phyloP scores from a whole-genome alignment of 2,888 invertebrate genomes.

The Allophyes oxyacanthae region DNA sequence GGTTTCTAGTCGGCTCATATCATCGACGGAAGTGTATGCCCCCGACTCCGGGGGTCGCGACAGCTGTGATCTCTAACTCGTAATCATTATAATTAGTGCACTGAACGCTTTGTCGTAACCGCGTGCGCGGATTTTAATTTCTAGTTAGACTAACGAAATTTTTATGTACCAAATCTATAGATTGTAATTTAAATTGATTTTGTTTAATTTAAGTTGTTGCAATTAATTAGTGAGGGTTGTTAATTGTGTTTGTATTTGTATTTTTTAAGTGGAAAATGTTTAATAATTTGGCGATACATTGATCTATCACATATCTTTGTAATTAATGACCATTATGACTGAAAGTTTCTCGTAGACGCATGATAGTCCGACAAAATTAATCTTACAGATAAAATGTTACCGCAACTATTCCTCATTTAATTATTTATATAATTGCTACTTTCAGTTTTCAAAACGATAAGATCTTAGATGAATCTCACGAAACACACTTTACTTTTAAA shows the following conservation, averaged over 20 bases:
- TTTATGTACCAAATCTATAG: constrained; percentile 88
- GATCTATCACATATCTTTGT: constrained; percentile 78
- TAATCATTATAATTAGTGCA: constrained; percentile 86
- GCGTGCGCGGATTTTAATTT: constrained; percentile 75
- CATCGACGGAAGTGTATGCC: constrained; percentile 81
- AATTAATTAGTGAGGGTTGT: constrained; percentile 83
- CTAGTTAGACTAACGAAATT: constrained; percentile 87
- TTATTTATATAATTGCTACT: constrained; percentile 64
- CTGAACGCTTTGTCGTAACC: constrained; percentile 75
- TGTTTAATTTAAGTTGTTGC: constrained; percentile 82
- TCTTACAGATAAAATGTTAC: constrained; percentile 67
- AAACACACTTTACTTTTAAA: constrained; percentile 68
- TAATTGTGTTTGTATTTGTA: constrained; percentile 86
- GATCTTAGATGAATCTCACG: constrained; percentile 71
- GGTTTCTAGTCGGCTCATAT: constrained; percentile 85
- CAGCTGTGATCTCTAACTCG: constrained; percentile 88
- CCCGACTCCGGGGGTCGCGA: constrained; percentile 76
- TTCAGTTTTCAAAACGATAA: constrained; percentile 68
- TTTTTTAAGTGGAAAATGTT: constrained; percentile 71
- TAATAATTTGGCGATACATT: constrained; percentile 56
- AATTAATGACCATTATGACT: constrained; percentile 69
- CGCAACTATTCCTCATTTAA: constrained; percentile 60
- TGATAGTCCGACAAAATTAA: constrained; percentile 55
- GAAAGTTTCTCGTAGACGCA: constrained; percentile 63
- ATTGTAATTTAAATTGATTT: constrained; percentile 81